Evolutionary conservation across 2,113 vertebrate genomes (phyloP), one percentile per base, ranked within the genome.

Genomic region (Chlamydotis undulata): DNA sequence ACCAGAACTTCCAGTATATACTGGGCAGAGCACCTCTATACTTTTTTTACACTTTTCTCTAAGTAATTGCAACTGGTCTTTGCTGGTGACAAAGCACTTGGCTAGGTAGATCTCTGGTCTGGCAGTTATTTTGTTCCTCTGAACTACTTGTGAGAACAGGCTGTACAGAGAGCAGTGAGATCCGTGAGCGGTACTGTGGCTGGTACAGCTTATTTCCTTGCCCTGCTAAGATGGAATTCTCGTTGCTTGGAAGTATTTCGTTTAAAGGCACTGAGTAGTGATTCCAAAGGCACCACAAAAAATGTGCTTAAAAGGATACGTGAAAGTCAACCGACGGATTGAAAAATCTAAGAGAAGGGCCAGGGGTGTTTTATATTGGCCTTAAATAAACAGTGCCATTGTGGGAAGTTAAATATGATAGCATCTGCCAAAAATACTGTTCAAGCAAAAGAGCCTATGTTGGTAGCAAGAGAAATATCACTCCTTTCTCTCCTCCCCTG

Each of bases 351-450:
- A 94, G 81, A 84, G 93, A 87, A 96, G 74, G 94, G 57, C 93
- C 89, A 89, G 91, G 65, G 84, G 85, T 96, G 53, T 93, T 97
- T 96, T 91, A 89, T 89, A 94, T 79, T 94, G 65, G 49, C 91
- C 94, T 96, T 96, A 95, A 91, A 87, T 97, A 97, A 97, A 97
- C 93, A 96, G 84, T 96, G 87, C 93, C 96, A 93, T 96, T 97
- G 94, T 94, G 84, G 87, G 93, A 97, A 94, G 95, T 95, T 96
- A 97, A 96, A 95, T 96, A 94, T 95, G 91, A 81, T 93, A 82
- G 57, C 89, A 84, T 87, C 91, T 96, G 96, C 94, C 95, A 97
- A 91, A 96, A 95, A 84, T 50, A 87, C 74, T 83, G 31, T 45
- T 89, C 65, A 76, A 95, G 95, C 69, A 71, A 84, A 94, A 94